Base-by-base conservation (phyloP, 2,797 vertebrate species). In the Platyrinchus mystaceus region DNA sequence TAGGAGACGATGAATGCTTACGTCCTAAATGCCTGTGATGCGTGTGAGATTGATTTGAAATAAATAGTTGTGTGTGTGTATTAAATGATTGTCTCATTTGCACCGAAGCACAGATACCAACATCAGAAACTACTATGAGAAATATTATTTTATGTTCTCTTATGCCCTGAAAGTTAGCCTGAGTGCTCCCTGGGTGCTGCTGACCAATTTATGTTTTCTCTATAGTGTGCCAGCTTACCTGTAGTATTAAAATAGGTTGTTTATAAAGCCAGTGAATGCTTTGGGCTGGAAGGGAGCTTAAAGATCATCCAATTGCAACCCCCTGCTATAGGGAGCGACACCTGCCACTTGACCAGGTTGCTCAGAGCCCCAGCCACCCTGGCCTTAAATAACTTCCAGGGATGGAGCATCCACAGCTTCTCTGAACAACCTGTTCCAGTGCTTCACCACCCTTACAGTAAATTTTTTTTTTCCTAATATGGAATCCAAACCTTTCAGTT, bases 61-160 rank as follows among this genome's bases (percentile, higher is more conserved):
- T 20, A 34, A 20, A 0, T 6, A 3, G 1, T 9, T 12, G 4
- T 47, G 24, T 50, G 2, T 37, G 0, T n/a, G 5, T 59, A 2
- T 56, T 28, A 67, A 41, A 26, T 9, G 9, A 8, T 37, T 59
- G 8, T 37, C 6, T 77, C 1, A 1, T 53, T 41, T 18, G 26
- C 27, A 5, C 6, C 12, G 37, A 39, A 74, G 6, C 46, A 12
- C 23, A 32, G n/a, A 7, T 56, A 1, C 1, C 10, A 9, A 4
- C 0, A 2, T 37, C 13, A 20, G 7, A 68, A 81, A 18, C 5
- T 3, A 0, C 11, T 21, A 0, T 10, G 41, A 21, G n/a, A 67
- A 47, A 4, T 4, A 3, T 1, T 8, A 1, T 7, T 23, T 15
- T 28, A 2, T 5, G 4, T 75, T 68, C 13, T 64, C 20, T 44